A percentile compares a stretch with the other conserved stretches of the same genome.
phyloP scores from a whole-genome alignment of 1,140 invertebrate genomes.

The Xylocopa sonorina region DNA sequence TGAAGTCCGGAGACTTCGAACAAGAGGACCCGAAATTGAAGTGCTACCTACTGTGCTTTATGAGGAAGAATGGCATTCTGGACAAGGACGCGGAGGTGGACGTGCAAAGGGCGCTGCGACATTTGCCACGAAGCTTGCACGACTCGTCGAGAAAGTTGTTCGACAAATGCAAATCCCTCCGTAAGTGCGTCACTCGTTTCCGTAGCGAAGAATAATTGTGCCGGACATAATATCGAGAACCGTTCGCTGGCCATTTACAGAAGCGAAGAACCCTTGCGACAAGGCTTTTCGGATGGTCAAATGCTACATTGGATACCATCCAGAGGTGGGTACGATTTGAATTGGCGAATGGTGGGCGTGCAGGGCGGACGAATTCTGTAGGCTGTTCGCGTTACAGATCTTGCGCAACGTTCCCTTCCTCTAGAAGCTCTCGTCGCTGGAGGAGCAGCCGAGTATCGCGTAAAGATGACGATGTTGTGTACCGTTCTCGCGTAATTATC shows the following conservation, averaged over 20 bases:
- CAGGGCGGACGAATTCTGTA: not conserved
- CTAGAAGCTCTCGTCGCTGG: not conserved
- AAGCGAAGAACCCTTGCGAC: conserved; percentile 67
- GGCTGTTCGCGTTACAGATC: conserved; percentile 12
- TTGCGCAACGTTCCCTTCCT: conserved; percentile 22
- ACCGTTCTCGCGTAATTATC: not conserved
- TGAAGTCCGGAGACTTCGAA: conserved; percentile 69
- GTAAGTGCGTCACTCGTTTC: conserved; percentile 54
- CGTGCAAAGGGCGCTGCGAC: conserved; percentile 66
- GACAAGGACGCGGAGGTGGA: conserved; percentile 66
- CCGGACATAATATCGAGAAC: not conserved
- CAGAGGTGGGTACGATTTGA: conserved; percentile 57
- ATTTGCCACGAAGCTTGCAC: conserved; percentile 68
- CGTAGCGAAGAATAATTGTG: not conserved
- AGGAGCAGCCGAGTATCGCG: not conserved
- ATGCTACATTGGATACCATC: conserved; percentile 68
- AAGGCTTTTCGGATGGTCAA: conserved; percentile 71
- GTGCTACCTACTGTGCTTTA: conserved; percentile 75
- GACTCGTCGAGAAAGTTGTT: conserved; percentile 62
- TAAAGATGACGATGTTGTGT: not conserved
- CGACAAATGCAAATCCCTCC: conserved; percentile 66
- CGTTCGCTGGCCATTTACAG: conserved; percentile 32
- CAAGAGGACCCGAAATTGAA: conserved; percentile 71
- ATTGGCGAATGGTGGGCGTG: too few relatives aligned
- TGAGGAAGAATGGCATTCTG: conserved; percentile 71